These are phyloP conservation scores for Myocastor coypus DNA, from an alignment of 2,113 vertebrate species.

Conservation along the genomic window DNA sequence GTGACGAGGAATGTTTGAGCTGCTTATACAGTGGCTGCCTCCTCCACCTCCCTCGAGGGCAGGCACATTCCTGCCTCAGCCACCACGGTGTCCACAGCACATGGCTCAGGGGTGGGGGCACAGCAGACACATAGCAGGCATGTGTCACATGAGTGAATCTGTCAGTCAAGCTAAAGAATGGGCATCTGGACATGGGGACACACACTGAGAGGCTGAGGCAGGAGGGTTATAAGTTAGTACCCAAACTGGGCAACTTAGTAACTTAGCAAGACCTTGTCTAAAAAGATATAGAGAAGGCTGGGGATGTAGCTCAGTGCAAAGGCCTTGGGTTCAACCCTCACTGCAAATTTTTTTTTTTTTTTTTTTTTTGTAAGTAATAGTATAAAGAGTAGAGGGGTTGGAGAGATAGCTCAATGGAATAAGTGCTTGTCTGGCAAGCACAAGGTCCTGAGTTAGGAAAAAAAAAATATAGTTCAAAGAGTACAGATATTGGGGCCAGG, in stretches of 20 bases:
- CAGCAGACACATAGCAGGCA: neutral
- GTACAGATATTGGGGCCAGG: no score
- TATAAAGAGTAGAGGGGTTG: no score
- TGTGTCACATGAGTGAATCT: neutral
- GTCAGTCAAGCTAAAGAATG: neutral
- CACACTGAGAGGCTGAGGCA: neutral
- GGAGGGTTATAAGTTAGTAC: neutral
- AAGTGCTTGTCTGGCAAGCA: no score
- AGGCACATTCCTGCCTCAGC: neutral
- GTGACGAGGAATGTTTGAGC: fast-evolving
- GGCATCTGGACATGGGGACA: neutral
- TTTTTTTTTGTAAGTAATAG: no score
- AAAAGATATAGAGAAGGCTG: neutral
- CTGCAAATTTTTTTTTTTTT: no score
- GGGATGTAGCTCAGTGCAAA: neutral
- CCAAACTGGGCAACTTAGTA: neutral
- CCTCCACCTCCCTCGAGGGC: neutral
- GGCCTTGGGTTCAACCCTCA: no score
- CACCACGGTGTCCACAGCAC: fast-evolving
- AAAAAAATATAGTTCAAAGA: no score
- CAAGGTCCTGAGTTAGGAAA: no score
- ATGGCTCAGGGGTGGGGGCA: neutral
- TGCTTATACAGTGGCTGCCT: fast-evolving
- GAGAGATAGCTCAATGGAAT: no score
- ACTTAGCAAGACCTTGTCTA: neutral